These are phyloP conservation scores for Pelmatolapia mariae DNA, from an alignment of 2,113 vertebrate genomes.

Conservation along the genomic window DNA sequence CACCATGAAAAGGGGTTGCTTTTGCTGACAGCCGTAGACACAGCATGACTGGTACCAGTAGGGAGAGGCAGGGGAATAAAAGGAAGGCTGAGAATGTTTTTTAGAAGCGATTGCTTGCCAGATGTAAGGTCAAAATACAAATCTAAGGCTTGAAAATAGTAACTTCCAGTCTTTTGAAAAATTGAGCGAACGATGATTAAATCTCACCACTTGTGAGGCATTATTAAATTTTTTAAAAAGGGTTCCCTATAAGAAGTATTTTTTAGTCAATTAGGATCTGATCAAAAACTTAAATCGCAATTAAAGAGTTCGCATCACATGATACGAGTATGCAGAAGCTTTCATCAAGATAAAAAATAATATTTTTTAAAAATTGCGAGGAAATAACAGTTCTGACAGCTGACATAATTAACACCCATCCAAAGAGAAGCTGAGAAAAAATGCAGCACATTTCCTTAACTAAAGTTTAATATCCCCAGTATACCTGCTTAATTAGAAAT, in stretches of 20 bases:
- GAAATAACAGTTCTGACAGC: not conserved
- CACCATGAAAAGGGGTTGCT: conserved; percentile 17
- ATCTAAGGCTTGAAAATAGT: not conserved
- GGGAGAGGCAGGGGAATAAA: conserved; percentile 4
- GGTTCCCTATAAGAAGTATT: not conserved
- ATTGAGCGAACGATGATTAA: not conserved
- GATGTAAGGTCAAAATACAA: not conserved
- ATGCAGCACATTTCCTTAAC: not conserved
- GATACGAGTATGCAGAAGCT: not conserved
- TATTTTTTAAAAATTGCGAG: not conserved
- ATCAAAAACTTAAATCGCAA: not conserved
- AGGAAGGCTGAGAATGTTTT: not conserved
- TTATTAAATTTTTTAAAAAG: not conserved
- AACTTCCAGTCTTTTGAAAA: not conserved
- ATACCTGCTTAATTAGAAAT: not conserved
- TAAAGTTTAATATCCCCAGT: not conserved
- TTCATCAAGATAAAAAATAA: not conserved
- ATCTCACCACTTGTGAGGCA: not conserved
- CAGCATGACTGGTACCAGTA: conserved; percentile 22
- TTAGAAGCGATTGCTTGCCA: not conserved
- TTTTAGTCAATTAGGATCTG: not conserved
- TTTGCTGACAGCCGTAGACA: conserved; percentile 19
- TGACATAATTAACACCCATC: not conserved
- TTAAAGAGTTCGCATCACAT: not conserved
- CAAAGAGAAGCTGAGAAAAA: not conserved